Percentiles rank a stretch among this genome's conserved stretches.
These are phyloP conservation scores for Alligator mississippiensis DNA, from an alignment of 2,113 vertebrate genomes.

Conservation along the genomic window DNA sequence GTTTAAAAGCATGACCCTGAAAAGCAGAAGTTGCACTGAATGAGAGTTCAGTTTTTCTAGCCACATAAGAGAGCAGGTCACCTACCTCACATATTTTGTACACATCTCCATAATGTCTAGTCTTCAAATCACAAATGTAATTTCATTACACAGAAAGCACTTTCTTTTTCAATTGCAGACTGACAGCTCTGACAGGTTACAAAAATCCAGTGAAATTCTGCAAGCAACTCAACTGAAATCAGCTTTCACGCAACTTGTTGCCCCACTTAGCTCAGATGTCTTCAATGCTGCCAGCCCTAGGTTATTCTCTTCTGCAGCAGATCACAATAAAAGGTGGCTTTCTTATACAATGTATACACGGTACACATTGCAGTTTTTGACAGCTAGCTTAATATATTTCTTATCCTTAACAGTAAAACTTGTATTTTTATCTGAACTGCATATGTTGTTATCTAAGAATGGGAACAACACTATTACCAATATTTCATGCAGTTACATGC, in stretches of 20 bases:
- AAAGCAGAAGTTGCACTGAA: neutral
- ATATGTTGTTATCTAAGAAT: neutral
- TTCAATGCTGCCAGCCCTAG: neutral
- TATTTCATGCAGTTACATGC: neutral
- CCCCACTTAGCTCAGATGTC: constrained; percentile 4
- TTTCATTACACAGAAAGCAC: neutral
- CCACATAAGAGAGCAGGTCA: neutral
- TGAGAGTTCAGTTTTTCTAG: neutral
- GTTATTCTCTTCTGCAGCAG: constrained; percentile 6
- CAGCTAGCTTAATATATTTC: neutral
- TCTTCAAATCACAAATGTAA: neutral
- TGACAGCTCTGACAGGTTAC: neutral
- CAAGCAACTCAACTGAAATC: neutral
- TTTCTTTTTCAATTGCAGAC: neutral
- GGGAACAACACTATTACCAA: neutral
- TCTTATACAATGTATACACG: neutral
- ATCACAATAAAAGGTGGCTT: neutral
- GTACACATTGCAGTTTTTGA: neutral
- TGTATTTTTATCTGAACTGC: neutral
- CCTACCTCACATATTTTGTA: neutral
- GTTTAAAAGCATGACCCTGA: neutral
- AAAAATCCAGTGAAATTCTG: neutral
- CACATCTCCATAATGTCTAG: neutral
- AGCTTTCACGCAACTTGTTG: neutral
- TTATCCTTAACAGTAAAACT: neutral